A percentile compares a stretch with the other conserved stretches of the same genome.
phyloP scores from a whole-genome alignment of 2,797 vertebrate species.

The Aulostomus chinensis region DNA sequence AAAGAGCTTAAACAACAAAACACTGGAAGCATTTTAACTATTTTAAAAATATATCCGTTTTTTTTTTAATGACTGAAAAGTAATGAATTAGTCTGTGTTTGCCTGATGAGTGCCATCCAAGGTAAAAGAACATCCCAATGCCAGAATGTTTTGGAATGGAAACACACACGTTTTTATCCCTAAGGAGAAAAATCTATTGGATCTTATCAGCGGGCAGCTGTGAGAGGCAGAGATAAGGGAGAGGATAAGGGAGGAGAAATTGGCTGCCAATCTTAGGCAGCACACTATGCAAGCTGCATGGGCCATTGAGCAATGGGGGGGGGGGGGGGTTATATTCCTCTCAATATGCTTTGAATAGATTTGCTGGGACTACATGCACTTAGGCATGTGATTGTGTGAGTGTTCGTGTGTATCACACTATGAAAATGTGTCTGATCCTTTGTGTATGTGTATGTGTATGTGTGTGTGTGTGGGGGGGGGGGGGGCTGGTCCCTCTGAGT shows the following conservation, averaged over 20 bases:
- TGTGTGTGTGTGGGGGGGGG: slow-evolving; percentile 15
- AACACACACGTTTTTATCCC: slow-evolving; percentile 53
- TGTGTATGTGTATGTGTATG: slow-evolving; percentile 1
- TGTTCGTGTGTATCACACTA: slow-evolving; percentile 2
- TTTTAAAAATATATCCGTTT: too few relatives aligned
- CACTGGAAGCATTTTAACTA: not conserved
- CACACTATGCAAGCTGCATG: slow-evolving; percentile 27
- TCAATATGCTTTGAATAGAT: slow-evolving; percentile 42
- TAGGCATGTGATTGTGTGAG: slow-evolving; percentile 9
- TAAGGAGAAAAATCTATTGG: slow-evolving; percentile 58
- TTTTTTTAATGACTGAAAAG: not conserved
- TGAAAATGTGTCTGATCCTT: slow-evolving; percentile 11
- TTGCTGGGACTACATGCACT: slow-evolving; percentile 17
- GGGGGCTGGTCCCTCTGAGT: too few relatives aligned
- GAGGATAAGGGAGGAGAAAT: slow-evolving; percentile 47
- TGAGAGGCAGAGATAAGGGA: slow-evolving; percentile 67
- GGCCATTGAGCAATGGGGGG: slow-evolving; percentile 18
- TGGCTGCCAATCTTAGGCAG: slow-evolving; percentile 50
- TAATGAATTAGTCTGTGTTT: slow-evolving; percentile 10
- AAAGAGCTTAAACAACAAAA: not conserved
- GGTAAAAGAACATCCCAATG: slow-evolving; percentile 33
- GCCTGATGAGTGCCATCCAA: slow-evolving; percentile 20
- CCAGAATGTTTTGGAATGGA: slow-evolving; percentile 31
- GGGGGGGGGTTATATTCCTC: slow-evolving; percentile 9
- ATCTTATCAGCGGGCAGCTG: slow-evolving; percentile 69